These are phyloP conservation scores for Sebastiscus tertius DNA, from an alignment of 2,797 vertebrate species.

Conservation along the genomic window DNA sequence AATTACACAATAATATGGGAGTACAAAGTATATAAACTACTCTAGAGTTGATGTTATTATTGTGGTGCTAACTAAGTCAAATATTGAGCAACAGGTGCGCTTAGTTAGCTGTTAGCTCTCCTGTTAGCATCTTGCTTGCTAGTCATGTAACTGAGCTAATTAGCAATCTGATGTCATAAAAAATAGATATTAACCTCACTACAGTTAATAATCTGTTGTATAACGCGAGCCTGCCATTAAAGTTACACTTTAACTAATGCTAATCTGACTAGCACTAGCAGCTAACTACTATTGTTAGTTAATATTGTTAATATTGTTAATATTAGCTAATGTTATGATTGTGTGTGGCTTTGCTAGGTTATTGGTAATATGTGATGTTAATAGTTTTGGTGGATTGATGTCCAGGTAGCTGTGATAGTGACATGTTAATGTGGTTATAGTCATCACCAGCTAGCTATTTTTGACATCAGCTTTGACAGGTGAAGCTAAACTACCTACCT, in stretches of 20 bases:
- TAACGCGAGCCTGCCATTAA: not conserved
- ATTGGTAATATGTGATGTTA: not conserved
- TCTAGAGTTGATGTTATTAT: not conserved
- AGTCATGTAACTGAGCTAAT: not conserved
- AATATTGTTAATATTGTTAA: too few relatives aligned
- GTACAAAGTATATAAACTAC: not conserved
- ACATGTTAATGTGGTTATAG: not conserved
- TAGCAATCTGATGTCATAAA: not conserved
- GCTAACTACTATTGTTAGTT: too few relatives aligned
- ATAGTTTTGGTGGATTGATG: not conserved
- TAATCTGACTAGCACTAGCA: not conserved
- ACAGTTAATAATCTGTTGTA: rapidly evolving
- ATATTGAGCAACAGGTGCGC: constrained; percentile 60
- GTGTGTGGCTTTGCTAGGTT: not conserved
- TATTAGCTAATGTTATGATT: not conserved
- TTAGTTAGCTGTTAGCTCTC: constrained; percentile 48
- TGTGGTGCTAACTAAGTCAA: not conserved
- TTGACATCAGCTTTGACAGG: constrained; percentile 21
- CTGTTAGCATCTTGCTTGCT: constrained; percentile 3
- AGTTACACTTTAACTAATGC: not conserved
- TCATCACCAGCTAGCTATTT: not conserved
- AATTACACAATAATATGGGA: rapidly evolving
- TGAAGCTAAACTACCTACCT: not conserved
- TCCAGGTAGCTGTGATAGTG: too few relatives aligned
- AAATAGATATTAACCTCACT: too few relatives aligned